Evolutionary conservation across 2,797 vertebrate species (phyloP).

Genomic region (Pseudomugil tenellus): DNA sequence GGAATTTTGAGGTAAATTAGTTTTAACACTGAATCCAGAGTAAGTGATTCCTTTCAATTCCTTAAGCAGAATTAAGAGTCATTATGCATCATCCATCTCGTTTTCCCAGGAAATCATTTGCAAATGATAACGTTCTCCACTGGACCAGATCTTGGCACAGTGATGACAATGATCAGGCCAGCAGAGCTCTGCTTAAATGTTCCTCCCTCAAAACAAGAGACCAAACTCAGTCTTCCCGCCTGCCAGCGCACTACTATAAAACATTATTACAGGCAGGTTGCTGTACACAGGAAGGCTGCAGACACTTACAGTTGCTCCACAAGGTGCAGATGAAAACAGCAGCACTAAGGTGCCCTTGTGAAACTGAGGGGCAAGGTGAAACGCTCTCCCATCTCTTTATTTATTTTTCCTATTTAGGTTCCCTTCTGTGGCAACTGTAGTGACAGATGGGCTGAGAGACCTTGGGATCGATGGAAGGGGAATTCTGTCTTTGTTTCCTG

Average conservation of each 20-base stretch:
- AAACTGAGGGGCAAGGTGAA: conserved; percentile 52
- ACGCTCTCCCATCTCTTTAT: conserved; percentile 60
- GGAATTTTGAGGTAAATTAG: conserved; percentile 74
- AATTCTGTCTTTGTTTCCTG: conserved; percentile 82
- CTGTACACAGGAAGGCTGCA: conserved; percentile 50
- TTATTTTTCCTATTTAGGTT: conserved; percentile 73
- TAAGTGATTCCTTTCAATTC: conserved; percentile 82
- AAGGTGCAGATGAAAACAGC: conserved; percentile 56
- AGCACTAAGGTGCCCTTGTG: conserved; percentile 75
- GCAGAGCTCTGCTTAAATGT: conserved; percentile 65
- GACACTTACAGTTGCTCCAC: conserved; percentile 53
- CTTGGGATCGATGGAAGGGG: conserved; percentile 69
- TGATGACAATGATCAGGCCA: conserved; percentile 71
- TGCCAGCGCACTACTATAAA: conserved; percentile 75
- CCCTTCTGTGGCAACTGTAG: conserved; percentile 46
- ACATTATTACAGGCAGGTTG: conserved; percentile 74
- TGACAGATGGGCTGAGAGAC: conserved; percentile 74
- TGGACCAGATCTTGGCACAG: conserved; percentile 50
- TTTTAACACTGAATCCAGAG: conserved; percentile 81
- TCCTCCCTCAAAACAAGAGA: conserved; percentile 60
- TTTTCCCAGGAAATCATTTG: conserved; percentile 77
- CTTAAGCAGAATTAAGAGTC: conserved; percentile 82
- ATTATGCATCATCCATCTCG: conserved; percentile 81
- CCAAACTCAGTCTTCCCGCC: conserved; percentile 48
- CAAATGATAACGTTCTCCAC: conserved; percentile 73